Base-by-base conservation (phyloP, 2,797 vertebrate species). In the Poeciliopsis presidionis region DNA sequence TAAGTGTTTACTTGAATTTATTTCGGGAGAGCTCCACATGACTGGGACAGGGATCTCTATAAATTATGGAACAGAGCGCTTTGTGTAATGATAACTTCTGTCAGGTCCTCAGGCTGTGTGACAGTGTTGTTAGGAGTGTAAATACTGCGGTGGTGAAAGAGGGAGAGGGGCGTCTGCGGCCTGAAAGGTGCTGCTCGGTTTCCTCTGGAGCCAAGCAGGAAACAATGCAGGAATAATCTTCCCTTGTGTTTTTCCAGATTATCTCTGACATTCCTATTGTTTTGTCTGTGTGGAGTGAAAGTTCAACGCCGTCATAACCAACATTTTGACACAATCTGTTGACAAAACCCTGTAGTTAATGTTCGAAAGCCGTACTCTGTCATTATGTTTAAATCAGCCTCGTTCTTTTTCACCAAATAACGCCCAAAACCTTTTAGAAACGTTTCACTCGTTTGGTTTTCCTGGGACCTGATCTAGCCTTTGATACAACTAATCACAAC, bases 11-110 rank as follows among this genome's bases (percentile, higher is more conserved):
- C 97, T 97, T 94, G 94, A 94, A 97, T 97, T 96, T 97, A 97
- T 98, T 97, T 97, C 97, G 96, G 97, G 96, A 97, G 96, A 97
- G 97, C 96, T 97, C 96, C 97, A 97, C 96, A 94, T 93, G 96
- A 96, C 95, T 53, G 94, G 94, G 96, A 95, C 95, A 94, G 95
- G 96, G 96, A 97, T 97, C 95, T 96, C 96, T 96, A 96, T 97
- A 97, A 97, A 97, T 97, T 96, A 97, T 96, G 97, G 96, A 96
- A 96, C 97, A 96, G 96, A 95, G 90, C 85, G 90, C 96, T 96
- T 94, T 97, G 96, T 97, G 96, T 96, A 94, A 96, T 97, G 96
- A 97, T 97, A 96, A 96, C 95, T 96, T 95, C 93, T 96, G 95
- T 96, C 95, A 96, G 94, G 92, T 88, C 89, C 95, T 95, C 95